Evolutionary conservation across 2,113 vertebrate species (phyloP), one percentile per base, ranked within the genome.

Genomic region (Cephalophus harveyi): DNA sequence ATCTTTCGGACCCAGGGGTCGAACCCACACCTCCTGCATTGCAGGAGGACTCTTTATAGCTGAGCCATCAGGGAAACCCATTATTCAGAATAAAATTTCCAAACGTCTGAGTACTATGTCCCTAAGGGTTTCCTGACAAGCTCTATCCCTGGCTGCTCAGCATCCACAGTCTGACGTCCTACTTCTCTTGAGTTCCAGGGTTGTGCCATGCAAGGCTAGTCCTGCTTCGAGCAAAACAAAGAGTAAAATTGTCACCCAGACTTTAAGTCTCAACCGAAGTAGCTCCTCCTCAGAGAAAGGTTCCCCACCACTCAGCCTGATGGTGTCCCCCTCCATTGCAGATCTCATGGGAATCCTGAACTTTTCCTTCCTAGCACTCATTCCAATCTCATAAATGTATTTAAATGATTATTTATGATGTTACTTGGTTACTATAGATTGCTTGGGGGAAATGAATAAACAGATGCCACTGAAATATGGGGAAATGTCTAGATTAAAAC

Each of bases 391-490:
- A 86, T 12, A 88, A 62, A 74, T 87, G 6, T 17, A 91, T 88
- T 67, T 81, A 30, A 78, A 88, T 91, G 33, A 74, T 85, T 17
- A 87, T 50, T 81, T 94, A n/a, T 40, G 23, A 25, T 82, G 89
- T 71, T 40, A 43, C 60, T 74, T 90, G 30, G 55, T 97, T 82
- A 52, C 60, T 54, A 5, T 48, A 48, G 21, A 46, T 40, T 23
- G 12, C 40, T 43, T 79, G 25, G 5, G 4, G 12, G 6, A 81
- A 91, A 79, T 81, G 7, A 54, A 85, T 64, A 89, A 46, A 52
- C 3, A 83, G 15, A 86, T 48, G 28, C 4, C 28, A 91, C 27
- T 76, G 81, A 97, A 95, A 62, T 3, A 57, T 25, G 21, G 5
- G 40, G 57, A 88, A 48, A 54, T 43, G 5, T 2, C 36, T 83